Evolutionary conservation across 2,113 vertebrate genomes (phyloP).

Genomic region (Hepsetus odoe): DNA sequence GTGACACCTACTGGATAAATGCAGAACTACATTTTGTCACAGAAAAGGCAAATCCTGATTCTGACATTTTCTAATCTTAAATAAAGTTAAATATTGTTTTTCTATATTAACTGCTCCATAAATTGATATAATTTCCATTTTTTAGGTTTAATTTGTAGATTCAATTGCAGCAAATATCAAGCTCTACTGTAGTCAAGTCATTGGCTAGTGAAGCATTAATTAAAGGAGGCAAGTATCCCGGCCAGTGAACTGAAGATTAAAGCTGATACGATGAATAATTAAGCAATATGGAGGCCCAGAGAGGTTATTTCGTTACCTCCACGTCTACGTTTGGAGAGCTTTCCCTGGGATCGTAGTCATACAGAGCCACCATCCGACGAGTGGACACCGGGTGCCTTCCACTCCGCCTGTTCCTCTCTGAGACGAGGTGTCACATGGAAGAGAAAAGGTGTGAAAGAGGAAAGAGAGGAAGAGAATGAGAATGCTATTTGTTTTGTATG

Average conservation of each 20-base stretch:
- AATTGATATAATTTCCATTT: neutral
- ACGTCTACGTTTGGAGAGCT: conserved; percentile 97
- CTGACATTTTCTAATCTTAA: too few species aligned
- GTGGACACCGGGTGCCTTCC: conserved; percentile 77
- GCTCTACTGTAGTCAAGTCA: too few species aligned
- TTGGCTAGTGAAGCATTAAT: neutral
- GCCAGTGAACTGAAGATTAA: conserved; percentile 12
- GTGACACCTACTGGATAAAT: neutral
- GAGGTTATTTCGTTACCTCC: conserved; percentile 78
- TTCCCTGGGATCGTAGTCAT: conserved; percentile 93
- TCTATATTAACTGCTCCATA: too few species aligned
- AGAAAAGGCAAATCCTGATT: too few species aligned
- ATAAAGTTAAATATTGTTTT: too few species aligned
- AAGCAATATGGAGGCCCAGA: conserved; percentile 9
- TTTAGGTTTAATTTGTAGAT: neutral
- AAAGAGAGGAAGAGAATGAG: conserved; percentile 7
- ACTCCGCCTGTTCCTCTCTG: conserved; percentile 86
- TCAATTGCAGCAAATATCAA: too few species aligned
- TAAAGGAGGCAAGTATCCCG: conserved; percentile 15
- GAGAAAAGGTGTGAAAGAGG: conserved; percentile 12
- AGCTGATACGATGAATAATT: conserved; percentile 28
- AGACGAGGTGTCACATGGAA: neutral
- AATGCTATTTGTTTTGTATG: too few species aligned
- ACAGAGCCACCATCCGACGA: conserved; percentile 91
- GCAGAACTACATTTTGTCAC: neutral